Evolutionary conservation across 2,888 invertebrate species (phyloP).

Genomic region (Scaptomyza reducta): DNA sequence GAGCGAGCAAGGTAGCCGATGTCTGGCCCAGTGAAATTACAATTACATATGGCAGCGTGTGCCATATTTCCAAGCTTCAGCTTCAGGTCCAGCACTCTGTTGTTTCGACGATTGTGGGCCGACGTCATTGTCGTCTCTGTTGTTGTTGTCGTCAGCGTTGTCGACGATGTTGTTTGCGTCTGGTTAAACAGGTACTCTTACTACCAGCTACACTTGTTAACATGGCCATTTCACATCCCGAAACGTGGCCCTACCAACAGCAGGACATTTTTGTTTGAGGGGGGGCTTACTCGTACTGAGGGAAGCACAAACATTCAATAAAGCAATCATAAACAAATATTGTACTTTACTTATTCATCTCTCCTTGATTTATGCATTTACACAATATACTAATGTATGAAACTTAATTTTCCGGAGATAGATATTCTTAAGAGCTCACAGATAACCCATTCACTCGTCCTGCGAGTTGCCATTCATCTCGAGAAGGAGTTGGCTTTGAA

Average conservation of each 20-base stretch:
- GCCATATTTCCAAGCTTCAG: constrained; percentile 67
- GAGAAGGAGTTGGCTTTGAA: too few species aligned
- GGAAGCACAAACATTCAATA: background rate
- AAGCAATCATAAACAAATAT: too few species aligned
- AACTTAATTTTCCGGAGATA: too few species aligned
- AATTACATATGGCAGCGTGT: constrained; percentile 73
- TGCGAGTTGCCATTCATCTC: too few species aligned
- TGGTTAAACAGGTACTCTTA: constrained; percentile 77
- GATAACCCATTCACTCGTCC: too few species aligned
- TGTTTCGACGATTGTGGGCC: constrained; percentile 56
- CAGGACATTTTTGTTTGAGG: background rate
- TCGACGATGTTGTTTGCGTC: constrained; percentile 62
- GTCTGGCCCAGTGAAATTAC: constrained; percentile 70
- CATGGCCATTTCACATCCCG: constrained; percentile 46
- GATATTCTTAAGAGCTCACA: too few species aligned
- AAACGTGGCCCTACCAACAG: constrained; percentile 45
- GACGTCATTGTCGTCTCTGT: constrained; percentile 35
- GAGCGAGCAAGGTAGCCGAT: constrained; percentile 19
- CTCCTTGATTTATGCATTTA: background rate
- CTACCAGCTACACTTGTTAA: constrained; percentile 78
- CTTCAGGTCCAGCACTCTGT: constrained; percentile 1
- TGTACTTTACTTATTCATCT: too few species aligned
- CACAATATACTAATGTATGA: too few species aligned
- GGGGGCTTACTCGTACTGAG: too few species aligned
- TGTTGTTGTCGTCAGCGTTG: constrained; percentile 45